Percentiles rank a stretch among this genome's conserved stretches.
Conservation (phyloP, 2,797 vertebrate species). For the Sebastiscus albofasciatus region DNA sequence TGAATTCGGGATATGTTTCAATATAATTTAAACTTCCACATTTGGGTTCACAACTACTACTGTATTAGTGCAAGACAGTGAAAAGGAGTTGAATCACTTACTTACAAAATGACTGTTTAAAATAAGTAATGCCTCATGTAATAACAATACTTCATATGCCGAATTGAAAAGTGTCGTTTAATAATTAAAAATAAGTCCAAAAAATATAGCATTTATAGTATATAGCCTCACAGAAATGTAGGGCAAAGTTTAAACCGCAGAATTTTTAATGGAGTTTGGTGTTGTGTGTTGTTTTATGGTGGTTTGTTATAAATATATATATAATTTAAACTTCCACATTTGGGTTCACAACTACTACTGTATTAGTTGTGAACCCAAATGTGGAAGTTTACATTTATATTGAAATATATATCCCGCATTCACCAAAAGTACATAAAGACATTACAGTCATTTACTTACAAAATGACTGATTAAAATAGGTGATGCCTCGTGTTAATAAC, state of each 20-base stretch:
- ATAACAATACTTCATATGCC: not conserved
- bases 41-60: not conserved
- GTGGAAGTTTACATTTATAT: too few species aligned
- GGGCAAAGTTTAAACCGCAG: not conserved
- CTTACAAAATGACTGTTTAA: not conserved
- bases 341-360: too few species aligned
- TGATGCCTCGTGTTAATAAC: not conserved
- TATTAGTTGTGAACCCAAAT: too few species aligned
- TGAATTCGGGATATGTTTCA: not conserved
- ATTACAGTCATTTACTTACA: not conserved
- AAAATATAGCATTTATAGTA: fast-evolving
- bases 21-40: not conserved
- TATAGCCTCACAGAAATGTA: not conserved
- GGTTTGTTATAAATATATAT: too few species aligned
- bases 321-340: too few species aligned
- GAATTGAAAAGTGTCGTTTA: not conserved
- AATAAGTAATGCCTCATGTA: not conserved
- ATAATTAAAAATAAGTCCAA: not conserved
- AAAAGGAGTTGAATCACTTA: not conserved
- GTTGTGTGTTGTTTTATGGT: too few species aligned
- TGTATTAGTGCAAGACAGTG: not conserved
- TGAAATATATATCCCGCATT: too few species aligned
- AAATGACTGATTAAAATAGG: not conserved
- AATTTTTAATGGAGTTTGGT: constrained; percentile 11
- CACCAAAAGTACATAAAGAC: too few species aligned